Evolutionary conservation across 2,113 vertebrate genomes (phyloP).

Genomic region (Brachyistius frenatus): DNA sequence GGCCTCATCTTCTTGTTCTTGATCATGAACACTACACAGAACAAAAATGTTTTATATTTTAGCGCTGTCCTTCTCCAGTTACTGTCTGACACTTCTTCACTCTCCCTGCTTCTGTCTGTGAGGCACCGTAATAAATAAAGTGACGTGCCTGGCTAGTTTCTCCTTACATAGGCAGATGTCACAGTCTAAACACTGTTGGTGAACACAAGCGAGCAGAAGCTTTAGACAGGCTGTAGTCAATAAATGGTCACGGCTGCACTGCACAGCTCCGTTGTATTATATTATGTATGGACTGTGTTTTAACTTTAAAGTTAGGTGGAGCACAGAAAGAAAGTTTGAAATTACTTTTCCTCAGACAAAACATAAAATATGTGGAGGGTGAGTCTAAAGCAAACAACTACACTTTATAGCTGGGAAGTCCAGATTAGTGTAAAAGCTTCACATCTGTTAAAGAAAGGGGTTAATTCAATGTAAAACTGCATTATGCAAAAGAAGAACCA

Average conservation of each 20-base stretch:
- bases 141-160: slow-evolving; percentile 32
- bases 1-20: not conserved
- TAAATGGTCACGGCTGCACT: slow-evolving; percentile 21
- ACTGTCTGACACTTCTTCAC: not conserved
- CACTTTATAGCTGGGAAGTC: too few relatives aligned
- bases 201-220: slow-evolving; percentile 5
- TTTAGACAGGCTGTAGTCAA: slow-evolving; percentile 19
- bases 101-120: slow-evolving; percentile 16
- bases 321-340: not conserved
- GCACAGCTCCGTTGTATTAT: not conserved
- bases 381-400: too few relatives aligned
- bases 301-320: not conserved
- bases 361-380: too few relatives aligned
- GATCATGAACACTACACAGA: not conserved
- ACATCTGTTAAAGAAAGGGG: not conserved
- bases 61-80: not conserved
- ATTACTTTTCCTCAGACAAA: too few relatives aligned
- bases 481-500: not conserved
- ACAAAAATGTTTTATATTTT: slow-evolving; percentile 1
- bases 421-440: not conserved
- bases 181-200: slow-evolving; percentile 45
- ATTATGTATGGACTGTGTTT: too few relatives aligned
- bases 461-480: not conserved
- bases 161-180: slow-evolving; percentile 67
- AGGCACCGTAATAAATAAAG: slow-evolving; percentile 42